Conservation (phyloP, 2,113 vertebrate genomes). For the Pungitius pungitius region DNA sequence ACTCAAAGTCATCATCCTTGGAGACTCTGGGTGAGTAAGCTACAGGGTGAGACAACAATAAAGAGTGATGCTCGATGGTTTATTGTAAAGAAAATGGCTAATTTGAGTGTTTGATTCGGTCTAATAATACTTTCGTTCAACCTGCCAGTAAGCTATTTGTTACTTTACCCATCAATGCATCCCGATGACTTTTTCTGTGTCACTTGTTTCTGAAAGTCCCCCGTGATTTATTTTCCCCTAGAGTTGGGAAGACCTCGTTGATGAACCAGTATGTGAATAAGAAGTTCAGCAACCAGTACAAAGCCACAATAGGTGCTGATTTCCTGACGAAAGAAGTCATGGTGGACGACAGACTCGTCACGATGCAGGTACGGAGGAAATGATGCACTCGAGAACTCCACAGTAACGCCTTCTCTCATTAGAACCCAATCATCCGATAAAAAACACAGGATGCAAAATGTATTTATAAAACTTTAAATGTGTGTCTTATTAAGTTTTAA, state of each 20-base stretch:
- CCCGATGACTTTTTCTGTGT: background rate
- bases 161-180: background rate
- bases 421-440: background rate
- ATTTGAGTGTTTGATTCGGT: background rate
- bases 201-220: background rate
- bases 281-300: conserved; percentile 99
- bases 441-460: background rate
- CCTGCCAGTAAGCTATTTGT: no score
- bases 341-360: conserved; percentile 97
- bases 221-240: conserved; percentile 54
- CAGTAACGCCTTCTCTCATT: background rate
- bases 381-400: background rate
- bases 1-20: conserved; percentile 82
- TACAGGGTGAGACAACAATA: background rate
- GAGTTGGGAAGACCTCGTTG: conserved; percentile 94
- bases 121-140: background rate
- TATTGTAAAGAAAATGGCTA: background rate
- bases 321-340: conserved; percentile 98
- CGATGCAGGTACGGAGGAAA: conserved; percentile 89
- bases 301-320: conserved; percentile 97
- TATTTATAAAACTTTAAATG: background rate
- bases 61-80: background rate
- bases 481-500: background rate
- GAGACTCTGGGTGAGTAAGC: conserved; percentile 78
- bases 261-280: conserved; percentile 99